Conservation (phyloP, 2,888 invertebrate species). For the Scelioninae gen. 1 region DNA sequence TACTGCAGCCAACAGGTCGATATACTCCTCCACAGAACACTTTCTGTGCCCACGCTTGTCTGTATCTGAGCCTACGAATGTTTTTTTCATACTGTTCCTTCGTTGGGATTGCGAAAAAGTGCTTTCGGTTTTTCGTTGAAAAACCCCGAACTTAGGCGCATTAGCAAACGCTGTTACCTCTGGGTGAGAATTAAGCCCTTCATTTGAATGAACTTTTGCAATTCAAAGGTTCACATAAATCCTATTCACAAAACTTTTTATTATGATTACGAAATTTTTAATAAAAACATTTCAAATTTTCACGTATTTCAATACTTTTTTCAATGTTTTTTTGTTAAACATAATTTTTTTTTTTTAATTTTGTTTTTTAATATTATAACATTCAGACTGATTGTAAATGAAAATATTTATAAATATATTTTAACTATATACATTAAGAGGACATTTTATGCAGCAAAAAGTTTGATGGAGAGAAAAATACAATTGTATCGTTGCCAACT, state of each 20-base stretch:
- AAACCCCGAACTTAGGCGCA: slow-evolving; percentile 12
- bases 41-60: slow-evolving; percentile 68
- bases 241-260: not conserved
- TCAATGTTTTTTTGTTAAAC: no score
- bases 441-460: not conserved
- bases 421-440: not conserved
- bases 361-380: no score
- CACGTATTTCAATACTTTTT: no score
- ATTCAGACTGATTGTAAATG: no score
- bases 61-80: slow-evolving; percentile 39
- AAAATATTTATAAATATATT: no score
- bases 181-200: not conserved
- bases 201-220: slow-evolving; percentile 8
- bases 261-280: not conserved
- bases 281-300: no score
- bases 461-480: slow-evolving; percentile 3
- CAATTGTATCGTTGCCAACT: slow-evolving; percentile 18
- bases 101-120: not conserved
- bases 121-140: slow-evolving; percentile 7
- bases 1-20: slow-evolving; percentile 81
- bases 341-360: no score
- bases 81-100: slow-evolving; percentile 35
- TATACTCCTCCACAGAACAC: slow-evolving; percentile 76
- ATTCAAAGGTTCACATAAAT: not conserved
- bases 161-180: slow-evolving; percentile 11